Base-by-base conservation (phyloP, 2,888 invertebrate genomes). In the Phyto melanocephala region DNA sequence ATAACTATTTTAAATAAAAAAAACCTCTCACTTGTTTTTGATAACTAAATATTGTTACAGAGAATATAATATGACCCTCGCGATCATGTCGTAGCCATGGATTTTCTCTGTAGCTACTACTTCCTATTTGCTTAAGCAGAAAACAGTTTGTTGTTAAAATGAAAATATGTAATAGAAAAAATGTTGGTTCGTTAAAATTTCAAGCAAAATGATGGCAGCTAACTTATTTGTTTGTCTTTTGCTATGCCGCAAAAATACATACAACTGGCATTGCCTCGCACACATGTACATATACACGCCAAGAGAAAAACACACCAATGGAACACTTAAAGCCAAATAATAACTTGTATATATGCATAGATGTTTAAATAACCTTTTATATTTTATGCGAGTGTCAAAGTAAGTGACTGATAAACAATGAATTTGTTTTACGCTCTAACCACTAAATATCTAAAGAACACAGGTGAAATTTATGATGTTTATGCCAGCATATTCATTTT, bases 131-230 rank as follows among this genome's bases (percentile, higher is more conserved):
- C 13, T 24, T 28, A 45, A 33, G n/a, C 35, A 40, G 50, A 54
- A 65, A 40, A 56, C 33, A 37, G 15, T 17, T 54, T 33, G 20
- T 22, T 24, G 24, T 17, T 40, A 52, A 42, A 22, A 33, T 2
- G 5, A 33, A 33, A 56, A 17, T 24, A 28, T 24, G 5, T 0
- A 8, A 45, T 6, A 45, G 40, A 50, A 77, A 54, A 24, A 45
- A n/a, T 28, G 56, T 71, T 58, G 65, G 13, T 72, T 80, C 62
- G 62, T 74, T 68, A 74, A 80, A 68, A 60, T 52, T 67, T 56
- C 45, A 77, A 40, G 22, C 52, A 68, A 75, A 56, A 63, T 45
- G 56, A 40, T 75, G 74, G 47, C 62, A 68, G 37, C 47, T 42
- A 70, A 75, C 54, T 74, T 74, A 74, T 62, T 67, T 62, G 67